Percentiles rank a stretch among this genome's conserved stretches.
These are phyloP conservation scores for Tetrao urogallus DNA, from an alignment of 2,113 vertebrate species.

Conservation along the genomic window DNA sequence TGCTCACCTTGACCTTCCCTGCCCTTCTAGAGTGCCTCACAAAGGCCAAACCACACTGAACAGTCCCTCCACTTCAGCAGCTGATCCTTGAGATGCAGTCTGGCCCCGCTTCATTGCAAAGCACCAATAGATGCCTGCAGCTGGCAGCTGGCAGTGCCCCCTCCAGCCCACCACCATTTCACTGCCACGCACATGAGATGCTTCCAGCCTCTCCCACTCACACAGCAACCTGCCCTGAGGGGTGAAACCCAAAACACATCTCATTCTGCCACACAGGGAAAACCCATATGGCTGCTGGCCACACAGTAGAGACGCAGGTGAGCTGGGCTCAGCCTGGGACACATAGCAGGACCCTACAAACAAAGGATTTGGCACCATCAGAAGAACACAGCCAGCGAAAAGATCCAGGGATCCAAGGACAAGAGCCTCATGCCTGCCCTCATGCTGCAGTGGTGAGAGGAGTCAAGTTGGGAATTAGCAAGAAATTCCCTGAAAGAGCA, in stretches of 20 bases:
- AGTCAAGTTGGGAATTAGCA: too few species aligned
- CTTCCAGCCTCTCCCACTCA: not conserved
- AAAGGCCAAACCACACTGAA: not conserved
- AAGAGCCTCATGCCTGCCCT: not conserved
- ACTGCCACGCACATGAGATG: accelerated
- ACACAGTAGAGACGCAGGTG: not conserved
- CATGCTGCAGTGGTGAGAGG: not conserved
- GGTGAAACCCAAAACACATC: not conserved
- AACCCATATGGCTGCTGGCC: accelerated
- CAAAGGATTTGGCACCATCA: not conserved
- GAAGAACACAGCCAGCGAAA: accelerated
- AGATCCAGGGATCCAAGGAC: not conserved
- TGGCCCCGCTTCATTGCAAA: not conserved
- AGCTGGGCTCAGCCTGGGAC: not conserved
- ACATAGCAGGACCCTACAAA: not conserved
- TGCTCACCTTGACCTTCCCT: not conserved
- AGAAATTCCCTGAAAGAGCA: too few species aligned
- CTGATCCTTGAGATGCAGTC: not conserved
- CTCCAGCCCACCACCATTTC: not conserved
- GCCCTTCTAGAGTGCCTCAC: not conserved
- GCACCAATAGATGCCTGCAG: not conserved
- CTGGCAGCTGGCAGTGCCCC: not conserved
- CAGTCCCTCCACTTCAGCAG: not conserved
- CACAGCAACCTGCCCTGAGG: not conserved
- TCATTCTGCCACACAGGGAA: not conserved